Evolutionary conservation across 2,888 invertebrate genomes (phyloP).

Genomic region (Meta bourneti): DNA sequence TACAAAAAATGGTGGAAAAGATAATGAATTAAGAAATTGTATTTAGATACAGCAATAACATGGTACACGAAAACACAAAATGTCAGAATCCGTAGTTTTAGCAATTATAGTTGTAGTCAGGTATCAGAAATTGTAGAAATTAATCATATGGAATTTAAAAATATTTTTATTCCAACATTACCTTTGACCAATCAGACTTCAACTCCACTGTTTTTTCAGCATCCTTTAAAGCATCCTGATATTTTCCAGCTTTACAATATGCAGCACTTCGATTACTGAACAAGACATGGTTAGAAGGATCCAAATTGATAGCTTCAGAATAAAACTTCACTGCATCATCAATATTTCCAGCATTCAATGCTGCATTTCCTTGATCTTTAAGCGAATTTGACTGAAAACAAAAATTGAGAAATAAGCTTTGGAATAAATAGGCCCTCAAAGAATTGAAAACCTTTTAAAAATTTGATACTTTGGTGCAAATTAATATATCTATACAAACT

Average conservation of each 20-base stretch:
- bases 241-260: slow-evolving; percentile 89
- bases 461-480: too few species aligned
- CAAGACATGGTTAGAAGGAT: slow-evolving; percentile 91
- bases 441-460: background rate
- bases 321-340: slow-evolving; percentile 90
- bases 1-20: too few species aligned
- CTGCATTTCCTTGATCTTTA: slow-evolving; percentile 93
- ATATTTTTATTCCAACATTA: slow-evolving; percentile 63
- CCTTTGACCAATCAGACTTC: slow-evolving; percentile 92
- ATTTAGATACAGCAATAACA: too few species aligned
- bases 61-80: too few species aligned
- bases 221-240: slow-evolving; percentile 88
- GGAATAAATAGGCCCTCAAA: background rate
- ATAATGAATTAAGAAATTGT: too few species aligned
- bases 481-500: too few species aligned
- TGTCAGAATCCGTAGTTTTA: too few species aligned
- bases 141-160: too few species aligned
- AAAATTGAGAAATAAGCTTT: background rate
- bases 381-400: slow-evolving; percentile 86
- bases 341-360: slow-evolving; percentile 88
- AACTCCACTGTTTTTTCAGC: slow-evolving; percentile 90
- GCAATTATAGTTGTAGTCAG: too few species aligned
- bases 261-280: slow-evolving; percentile 96
- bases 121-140: too few species aligned
- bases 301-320: slow-evolving; percentile 89